Conservation (phyloP, 2,888 invertebrate species). For the Drosophila cognata region DNA sequence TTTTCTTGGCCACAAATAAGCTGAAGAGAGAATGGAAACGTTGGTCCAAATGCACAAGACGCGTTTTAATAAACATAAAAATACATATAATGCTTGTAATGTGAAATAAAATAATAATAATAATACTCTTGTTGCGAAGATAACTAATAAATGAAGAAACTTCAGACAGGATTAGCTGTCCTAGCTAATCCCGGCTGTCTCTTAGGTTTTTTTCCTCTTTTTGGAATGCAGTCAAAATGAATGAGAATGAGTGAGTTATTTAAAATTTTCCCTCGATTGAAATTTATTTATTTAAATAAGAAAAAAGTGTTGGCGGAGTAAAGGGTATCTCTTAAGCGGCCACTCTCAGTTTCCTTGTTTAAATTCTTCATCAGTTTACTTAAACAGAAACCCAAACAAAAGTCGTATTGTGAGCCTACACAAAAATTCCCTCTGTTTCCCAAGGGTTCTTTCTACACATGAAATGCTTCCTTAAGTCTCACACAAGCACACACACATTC, state of each 20-base stretch:
- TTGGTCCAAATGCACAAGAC: too few species aligned
- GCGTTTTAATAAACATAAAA: too few species aligned
- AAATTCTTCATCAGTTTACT: not conserved
- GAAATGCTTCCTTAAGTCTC: conserved; percentile 10
- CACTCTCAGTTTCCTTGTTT: not conserved
- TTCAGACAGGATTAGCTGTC: not conserved
- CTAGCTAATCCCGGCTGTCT: not conserved
- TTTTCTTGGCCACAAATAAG: too few species aligned
- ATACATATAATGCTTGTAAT: not conserved
- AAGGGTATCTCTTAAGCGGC: not conserved
- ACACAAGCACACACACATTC: conserved; percentile 4
- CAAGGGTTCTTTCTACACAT: conserved; percentile 21
- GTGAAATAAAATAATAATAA: too few species aligned
- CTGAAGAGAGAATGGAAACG: not conserved
- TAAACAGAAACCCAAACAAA: not conserved
- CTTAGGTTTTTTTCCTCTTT: not conserved
- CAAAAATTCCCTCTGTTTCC: conserved; percentile 12
- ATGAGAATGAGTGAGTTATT: not conserved
- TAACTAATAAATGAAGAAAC: not conserved
- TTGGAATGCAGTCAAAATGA: not conserved
- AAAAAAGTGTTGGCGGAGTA: not conserved
- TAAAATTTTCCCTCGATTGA: not conserved
- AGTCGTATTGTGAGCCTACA: not conserved
- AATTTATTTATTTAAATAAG: not conserved
- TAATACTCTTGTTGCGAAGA: not conserved